phyloP scores from a whole-genome alignment of 1,140 invertebrate species.

The Aricia agestis region DNA sequence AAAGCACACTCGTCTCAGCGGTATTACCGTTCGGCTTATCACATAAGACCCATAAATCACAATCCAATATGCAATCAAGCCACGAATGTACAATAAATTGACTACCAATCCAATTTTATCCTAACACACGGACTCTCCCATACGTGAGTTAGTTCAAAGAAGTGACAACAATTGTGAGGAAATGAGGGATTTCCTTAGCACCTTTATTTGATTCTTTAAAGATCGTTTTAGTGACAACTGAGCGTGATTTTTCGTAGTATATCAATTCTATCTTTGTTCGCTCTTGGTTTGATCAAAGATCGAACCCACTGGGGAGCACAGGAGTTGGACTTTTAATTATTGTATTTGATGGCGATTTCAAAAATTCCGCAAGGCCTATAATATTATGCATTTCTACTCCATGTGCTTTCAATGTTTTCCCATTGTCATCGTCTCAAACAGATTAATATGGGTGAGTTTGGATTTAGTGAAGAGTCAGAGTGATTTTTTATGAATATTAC shows the following conservation, averaged over 20 bases:
- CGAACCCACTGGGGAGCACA: too few relatives aligned
- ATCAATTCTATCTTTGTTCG: too few relatives aligned
- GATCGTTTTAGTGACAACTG: not conserved
- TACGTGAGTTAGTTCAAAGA: conserved; percentile 42
- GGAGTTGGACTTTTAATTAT: too few relatives aligned
- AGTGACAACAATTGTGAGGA: conserved; percentile 55
- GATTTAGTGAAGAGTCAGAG: too few relatives aligned
- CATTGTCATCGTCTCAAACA: too few relatives aligned
- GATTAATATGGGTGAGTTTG: too few relatives aligned
- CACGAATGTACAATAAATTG: conserved; percentile 11
- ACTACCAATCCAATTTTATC: conserved; percentile 3
- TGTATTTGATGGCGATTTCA: too few relatives aligned
- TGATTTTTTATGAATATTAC: too few relatives aligned
- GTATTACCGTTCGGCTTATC: not conserved
- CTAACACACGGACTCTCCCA: not conserved
- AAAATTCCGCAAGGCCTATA: too few relatives aligned
- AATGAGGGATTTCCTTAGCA: conserved; percentile 59
- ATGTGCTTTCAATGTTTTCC: too few relatives aligned
- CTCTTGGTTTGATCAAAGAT: too few relatives aligned
- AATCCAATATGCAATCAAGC: conserved; percentile 5
- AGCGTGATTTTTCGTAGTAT: not conserved
- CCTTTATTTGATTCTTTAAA: conserved; percentile 58
- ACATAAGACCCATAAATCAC: not conserved
- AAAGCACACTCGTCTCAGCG: conserved; percentile 12
- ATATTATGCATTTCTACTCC: too few relatives aligned